Conservation (phyloP, 2,888 invertebrate species). For the Hyposoter dolosus region DNA sequence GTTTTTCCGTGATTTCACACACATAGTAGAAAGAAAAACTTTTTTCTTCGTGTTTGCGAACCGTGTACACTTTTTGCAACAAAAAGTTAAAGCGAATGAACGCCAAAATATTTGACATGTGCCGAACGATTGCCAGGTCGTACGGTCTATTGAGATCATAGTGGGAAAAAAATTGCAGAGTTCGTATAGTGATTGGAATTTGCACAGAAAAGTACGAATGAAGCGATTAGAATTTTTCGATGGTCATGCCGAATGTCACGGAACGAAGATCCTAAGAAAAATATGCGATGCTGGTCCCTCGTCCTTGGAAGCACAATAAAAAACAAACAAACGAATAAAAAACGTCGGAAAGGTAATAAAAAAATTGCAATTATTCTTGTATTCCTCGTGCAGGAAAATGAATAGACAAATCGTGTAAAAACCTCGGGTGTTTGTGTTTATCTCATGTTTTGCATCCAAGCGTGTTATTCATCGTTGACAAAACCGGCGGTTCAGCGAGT, state of each 20-base stretch:
- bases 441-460: constrained; percentile 33
- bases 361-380: not conserved
- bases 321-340: not conserved
- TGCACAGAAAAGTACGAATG: not conserved
- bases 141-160: constrained; percentile 64
- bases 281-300: constrained; percentile 61
- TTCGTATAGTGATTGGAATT: constrained; percentile 13
- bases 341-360: not conserved
- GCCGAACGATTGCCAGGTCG: constrained; percentile 57
- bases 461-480: constrained; percentile 26
- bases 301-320: constrained; percentile 38
- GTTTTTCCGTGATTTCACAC: not conserved
- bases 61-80: not conserved
- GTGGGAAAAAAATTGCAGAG: constrained; percentile 48
- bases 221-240: not conserved
- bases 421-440: not conserved
- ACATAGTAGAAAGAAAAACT: constrained; percentile 10
- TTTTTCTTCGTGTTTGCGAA: not conserved
- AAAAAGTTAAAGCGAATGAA: constrained; percentile 44
- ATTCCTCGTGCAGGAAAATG: not conserved
- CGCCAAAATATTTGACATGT: constrained; percentile 43
- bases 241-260: not conserved
- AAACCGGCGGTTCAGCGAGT: constrained; percentile 19
- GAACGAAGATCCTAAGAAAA: constrained; percentile 20
- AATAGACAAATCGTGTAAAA: constrained; percentile 24